These are phyloP conservation scores for Xenentodon cancila DNA, from an alignment of 2,797 vertebrate genomes.

Conservation along the genomic window DNA sequence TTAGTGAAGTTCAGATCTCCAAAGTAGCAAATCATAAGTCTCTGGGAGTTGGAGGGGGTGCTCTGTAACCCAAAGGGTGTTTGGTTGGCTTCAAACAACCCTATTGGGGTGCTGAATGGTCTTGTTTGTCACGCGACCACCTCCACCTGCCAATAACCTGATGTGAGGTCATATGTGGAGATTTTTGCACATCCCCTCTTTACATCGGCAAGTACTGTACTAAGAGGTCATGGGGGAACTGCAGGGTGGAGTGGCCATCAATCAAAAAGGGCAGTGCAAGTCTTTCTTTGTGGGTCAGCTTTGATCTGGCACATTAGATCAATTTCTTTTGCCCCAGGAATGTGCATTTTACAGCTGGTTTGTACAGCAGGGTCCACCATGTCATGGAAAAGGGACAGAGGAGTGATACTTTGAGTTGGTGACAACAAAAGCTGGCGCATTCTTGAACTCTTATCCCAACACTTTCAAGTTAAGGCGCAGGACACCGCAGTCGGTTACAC, in stretches of 20 bases:
- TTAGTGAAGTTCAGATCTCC: slow-evolving; percentile 45
- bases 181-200: slow-evolving; percentile 29
- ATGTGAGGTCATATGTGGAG: slow-evolving; percentile 36
- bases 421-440: too few relatives aligned
- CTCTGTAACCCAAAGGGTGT: too few relatives aligned
- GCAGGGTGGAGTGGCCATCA: background rate
- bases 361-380: slow-evolving; percentile 12
- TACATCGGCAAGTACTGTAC: too few relatives aligned
- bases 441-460: too few relatives aligned
- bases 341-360: background rate
- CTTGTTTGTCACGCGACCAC: too few relatives aligned
- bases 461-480: too few relatives aligned
- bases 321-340: slow-evolving; percentile 19
- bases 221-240: slow-evolving; percentile 15
- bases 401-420: too few relatives aligned
- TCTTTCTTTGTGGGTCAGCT: background rate
- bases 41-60: slow-evolving; percentile 28
- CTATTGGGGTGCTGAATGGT: slow-evolving; percentile 33
- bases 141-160: too few relatives aligned
- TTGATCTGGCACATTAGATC: slow-evolving; percentile 22
- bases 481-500: slow-evolving; percentile 19
- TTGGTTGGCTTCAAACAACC: slow-evolving; percentile 31
- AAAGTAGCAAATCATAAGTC: slow-evolving; percentile 29
- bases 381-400: too few relatives aligned
- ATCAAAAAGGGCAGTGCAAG: slow-evolving; percentile 14